Evolutionary conservation across 1,140 invertebrate genomes (phyloP).

Genomic region (Spodoptera frugiperda): DNA sequence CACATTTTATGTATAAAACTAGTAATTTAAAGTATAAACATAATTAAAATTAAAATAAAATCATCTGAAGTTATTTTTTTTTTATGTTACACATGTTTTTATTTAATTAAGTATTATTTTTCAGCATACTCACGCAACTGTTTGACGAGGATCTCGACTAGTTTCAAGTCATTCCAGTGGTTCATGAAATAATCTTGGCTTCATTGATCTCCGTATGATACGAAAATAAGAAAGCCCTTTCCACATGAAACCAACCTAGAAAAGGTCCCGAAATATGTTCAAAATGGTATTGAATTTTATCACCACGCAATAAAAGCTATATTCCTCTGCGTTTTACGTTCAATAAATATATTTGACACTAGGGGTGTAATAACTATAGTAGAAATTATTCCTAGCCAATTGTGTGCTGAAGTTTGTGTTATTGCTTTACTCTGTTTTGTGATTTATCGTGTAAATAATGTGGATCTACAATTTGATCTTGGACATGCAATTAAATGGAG

Average conservation of each 20-base stretch:
- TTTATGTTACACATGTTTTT: no score
- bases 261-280: not conserved
- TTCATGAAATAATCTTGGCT: no score
- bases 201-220: no score
- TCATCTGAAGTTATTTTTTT: no score
- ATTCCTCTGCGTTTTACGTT: not conserved
- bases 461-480: not conserved
- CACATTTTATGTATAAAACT: no score
- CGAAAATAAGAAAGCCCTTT: not conserved
- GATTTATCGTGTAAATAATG: conserved; percentile 14
- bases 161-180: no score
- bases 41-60: no score
- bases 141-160: no score
- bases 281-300: conserved; percentile 12
- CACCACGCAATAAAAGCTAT: not conserved
- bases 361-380: not conserved
- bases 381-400: conserved; percentile 21
- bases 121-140: no score
- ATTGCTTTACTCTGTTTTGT: conserved; percentile 1
- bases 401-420: conserved; percentile 15
- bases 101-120: no score
- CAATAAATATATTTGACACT: conserved; percentile 17
- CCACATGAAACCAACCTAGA: conserved; percentile 2
- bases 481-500: no score
- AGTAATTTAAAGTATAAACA: no score